A percentile compares a stretch with the other conserved stretches of the same genome.
Evolutionary conservation across 2,797 vertebrate species (phyloP).

Genomic region (Syngnathus rostellatus): DNA sequence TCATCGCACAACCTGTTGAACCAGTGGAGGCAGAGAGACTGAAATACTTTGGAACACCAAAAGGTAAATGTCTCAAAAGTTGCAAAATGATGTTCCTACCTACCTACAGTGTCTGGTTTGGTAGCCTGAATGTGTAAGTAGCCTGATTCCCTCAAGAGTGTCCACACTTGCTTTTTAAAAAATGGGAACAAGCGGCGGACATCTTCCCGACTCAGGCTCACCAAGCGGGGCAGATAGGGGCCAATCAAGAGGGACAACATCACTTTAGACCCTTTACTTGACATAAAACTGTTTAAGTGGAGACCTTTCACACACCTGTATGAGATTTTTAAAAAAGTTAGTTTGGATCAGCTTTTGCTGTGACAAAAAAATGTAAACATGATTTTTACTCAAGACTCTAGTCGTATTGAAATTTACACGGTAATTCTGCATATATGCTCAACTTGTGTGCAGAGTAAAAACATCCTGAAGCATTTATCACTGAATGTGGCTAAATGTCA

Average conservation of each 20-base stretch:
- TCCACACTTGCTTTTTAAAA: conserved; percentile 71
- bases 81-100: not conserved
- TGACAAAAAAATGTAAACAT: no score
- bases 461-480: no score
- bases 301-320: conserved; percentile 77
- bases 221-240: conserved; percentile 76
- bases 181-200: conserved; percentile 71
- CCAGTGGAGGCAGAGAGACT: not conserved
- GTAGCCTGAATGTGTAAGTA: conserved; percentile 84
- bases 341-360: no score
- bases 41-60: not conserved
- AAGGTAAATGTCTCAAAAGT: not conserved
- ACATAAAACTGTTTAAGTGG: conserved; percentile 68
- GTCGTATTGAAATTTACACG: no score
- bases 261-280: conserved; percentile 17
- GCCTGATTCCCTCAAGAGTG: conserved; percentile 68
- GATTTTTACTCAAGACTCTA: no score
- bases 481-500: not conserved
- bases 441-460: no score
- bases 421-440: no score
- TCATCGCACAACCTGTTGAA: conserved; percentile 74
- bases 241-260: conserved; percentile 68
- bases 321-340: not conserved
- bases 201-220: conserved; percentile 77
- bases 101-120: conserved; percentile 85